Conservation (phyloP, 2,888 invertebrate genomes). For the Neoitamus cyanurus region DNA sequence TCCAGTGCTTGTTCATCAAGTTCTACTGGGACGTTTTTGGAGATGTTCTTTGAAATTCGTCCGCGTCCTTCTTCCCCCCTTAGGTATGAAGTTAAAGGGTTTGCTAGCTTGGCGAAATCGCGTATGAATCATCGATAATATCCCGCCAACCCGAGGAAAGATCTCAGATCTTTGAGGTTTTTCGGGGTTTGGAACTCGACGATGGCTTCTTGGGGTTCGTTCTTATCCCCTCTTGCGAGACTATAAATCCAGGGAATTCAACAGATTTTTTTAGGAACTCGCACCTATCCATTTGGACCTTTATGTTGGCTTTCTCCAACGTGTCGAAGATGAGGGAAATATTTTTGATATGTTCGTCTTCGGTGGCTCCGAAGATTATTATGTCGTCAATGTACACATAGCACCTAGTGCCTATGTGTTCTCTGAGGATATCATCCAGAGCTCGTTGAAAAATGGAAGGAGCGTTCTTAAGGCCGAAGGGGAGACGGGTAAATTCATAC, state of each 20-base stretch:
- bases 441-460: neutral
- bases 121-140: neutral
- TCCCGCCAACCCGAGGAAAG: neutral
- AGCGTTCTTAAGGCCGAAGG: neutral
- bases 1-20: constrained; percentile 3
- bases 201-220: neutral
- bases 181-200: neutral
- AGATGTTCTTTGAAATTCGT: constrained; percentile 42
- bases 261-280: neutral
- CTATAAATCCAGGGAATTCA: neutral
- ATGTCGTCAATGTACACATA: constrained; percentile 4
- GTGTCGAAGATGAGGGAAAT: neutral
- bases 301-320: neutral
- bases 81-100: constrained; percentile 23
- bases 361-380: neutral
- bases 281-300: neutral
- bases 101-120: neutral
- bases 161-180: neutral
- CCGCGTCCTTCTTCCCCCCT: constrained; percentile 29
- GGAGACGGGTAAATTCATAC: neutral
- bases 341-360: neutral
- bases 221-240: neutral
- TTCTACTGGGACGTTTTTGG: constrained; percentile 6
- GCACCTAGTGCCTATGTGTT: neutral
- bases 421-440: neutral